Evolutionary conservation across 2,113 vertebrate species (phyloP), one percentile per base, ranked within the genome.

Genomic region (Chloropsis cyanopogon): DNA sequence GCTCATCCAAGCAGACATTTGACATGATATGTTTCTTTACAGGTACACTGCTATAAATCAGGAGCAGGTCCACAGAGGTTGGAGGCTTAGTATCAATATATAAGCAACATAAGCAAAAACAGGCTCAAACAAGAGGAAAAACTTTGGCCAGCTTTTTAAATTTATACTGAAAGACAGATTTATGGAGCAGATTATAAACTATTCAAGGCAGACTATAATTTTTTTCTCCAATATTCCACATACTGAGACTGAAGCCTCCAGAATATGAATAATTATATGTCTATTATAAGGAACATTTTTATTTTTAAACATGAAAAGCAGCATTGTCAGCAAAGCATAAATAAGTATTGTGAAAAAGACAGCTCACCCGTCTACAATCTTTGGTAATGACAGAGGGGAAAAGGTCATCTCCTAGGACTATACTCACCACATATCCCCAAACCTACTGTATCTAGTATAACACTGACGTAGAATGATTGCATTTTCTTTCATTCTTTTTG

Each of bases 241-340:
- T 39, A 70, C 44, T 86, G 49, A 86, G 60, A 63, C 56, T 53
- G 76, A 26, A 93, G 37, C 31, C 26, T 86, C 16, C 50, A 78
- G 68, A 92, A 8, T 42, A 60, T 75, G 49, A 96, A 94, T 90
- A 97, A 92, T 90, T 92, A 23, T 59, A 87, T 64, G n/a, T 60
- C 60, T 95, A 88, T 68, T 90, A 88, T 49, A 71, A 57, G 53
- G 64, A 94, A 71, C 12, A 60, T 75, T 88, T 94, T 88, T 95
- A 83, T 90, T 95, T 96, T 86, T 84, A 91, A 86, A 53, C 72
- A 75, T 39, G 71, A 83, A 78, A 94, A 84, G 14, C 56, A 81
- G 60, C 69, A 60, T 42, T 81, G 68, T 66, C 87, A 93, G 56
- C 57, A 88, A 93, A 93, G 25, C n/a, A 81, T 64, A 88, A 94